These are phyloP conservation scores for Orthosia incerta DNA, from an alignment of 2,888 invertebrate genomes.

Conservation along the genomic window DNA sequence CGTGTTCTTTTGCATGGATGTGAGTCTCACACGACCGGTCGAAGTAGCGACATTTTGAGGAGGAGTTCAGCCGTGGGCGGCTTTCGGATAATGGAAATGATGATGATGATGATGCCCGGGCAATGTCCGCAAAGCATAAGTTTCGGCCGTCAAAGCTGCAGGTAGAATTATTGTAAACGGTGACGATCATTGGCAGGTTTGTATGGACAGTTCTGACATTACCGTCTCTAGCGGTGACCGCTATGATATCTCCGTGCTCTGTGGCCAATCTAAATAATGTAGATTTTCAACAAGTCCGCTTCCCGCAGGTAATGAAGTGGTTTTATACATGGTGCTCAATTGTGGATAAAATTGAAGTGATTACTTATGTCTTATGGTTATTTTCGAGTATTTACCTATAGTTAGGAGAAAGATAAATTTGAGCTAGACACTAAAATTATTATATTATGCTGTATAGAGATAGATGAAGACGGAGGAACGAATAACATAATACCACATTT, in stretches of 20 bases:
- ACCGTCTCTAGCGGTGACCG: not conserved
- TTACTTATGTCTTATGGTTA: not conserved
- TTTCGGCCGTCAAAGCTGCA: no score
- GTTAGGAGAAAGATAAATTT: not conserved
- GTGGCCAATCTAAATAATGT: constrained; percentile 57
- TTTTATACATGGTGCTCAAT: constrained; percentile 34
- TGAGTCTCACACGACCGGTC: no score
- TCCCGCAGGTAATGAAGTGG: constrained; percentile 51
- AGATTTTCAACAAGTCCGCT: constrained; percentile 40
- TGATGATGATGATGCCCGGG: no score
- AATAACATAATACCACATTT: no score
- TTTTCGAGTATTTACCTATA: not conserved
- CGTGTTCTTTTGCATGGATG: no score
- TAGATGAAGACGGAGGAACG: no score
- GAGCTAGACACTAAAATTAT: not conserved
- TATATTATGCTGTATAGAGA: not conserved
- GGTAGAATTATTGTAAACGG: no score
- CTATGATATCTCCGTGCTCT: not conserved
- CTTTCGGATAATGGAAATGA: no score
- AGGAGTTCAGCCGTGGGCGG: no score
- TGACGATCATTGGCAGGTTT: no score
- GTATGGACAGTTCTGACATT: not conserved
- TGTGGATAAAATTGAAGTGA: constrained; percentile 2
- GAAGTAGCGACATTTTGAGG: no score
- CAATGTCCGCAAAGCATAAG: no score